A percentile compares a stretch with the other conserved stretches of the same genome.
phyloP scores from a whole-genome alignment of 2,113 vertebrate species.

The Chionomys nivalis region DNA sequence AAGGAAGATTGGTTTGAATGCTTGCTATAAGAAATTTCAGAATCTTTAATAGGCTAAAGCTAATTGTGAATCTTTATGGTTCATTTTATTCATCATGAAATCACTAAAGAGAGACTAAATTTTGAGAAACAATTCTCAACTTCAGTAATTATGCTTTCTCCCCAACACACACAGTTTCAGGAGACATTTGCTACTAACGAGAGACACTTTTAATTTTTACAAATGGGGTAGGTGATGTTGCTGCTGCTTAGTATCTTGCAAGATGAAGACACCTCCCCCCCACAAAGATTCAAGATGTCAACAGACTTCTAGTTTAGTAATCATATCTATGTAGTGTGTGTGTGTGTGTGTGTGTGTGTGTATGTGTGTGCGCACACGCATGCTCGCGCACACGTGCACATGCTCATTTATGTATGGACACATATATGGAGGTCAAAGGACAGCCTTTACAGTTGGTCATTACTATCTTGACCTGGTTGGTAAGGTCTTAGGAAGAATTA shows the following conservation, averaged over 20 bases:
- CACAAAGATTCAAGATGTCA: background rate
- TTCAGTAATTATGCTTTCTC: no score
- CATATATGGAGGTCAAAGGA: background rate
- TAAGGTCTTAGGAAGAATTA: background rate
- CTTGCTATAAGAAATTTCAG: background rate
- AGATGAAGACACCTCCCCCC: fast-evolving
- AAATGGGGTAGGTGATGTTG: background rate
- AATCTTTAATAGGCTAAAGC: constrained; percentile 22
- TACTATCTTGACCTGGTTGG: background rate
- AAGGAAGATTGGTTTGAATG: constrained; percentile 25
- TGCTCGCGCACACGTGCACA: background rate
- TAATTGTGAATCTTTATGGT: background rate
- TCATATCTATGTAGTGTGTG: background rate
- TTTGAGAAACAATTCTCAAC: background rate
- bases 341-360: background rate
- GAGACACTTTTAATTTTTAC: background rate
- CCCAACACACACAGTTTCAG: background rate
- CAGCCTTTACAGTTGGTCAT: background rate
- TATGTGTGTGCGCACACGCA: background rate
- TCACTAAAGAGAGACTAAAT: background rate
- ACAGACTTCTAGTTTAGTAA: background rate
- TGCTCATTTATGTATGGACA: background rate
- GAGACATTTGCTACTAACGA: background rate
- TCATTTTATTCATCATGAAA: constrained; percentile 9
- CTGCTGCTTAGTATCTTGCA: background rate